Percentiles rank a stretch among this genome's conserved stretches.
phyloP scores from a whole-genome alignment of 30 jellyfish, hydroid and myxozoan species.

The Turritopsis rubra region DNA sequence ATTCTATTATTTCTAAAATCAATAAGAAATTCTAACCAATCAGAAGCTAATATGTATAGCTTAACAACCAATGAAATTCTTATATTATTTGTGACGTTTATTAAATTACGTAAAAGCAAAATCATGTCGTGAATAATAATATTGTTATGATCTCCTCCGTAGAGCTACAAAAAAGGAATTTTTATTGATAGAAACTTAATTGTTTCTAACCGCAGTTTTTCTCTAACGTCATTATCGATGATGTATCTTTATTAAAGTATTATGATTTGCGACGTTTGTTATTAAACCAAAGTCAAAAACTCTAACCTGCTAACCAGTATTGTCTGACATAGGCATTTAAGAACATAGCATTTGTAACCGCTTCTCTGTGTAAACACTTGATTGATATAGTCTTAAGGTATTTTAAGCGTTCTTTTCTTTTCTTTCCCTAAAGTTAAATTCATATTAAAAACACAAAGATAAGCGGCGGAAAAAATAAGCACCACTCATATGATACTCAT shows the following conservation, averaged over 20 bases:
- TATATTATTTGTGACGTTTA: not conserved
- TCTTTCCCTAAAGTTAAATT: no score
- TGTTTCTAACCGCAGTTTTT: not conserved
- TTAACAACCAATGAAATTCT: not conserved
- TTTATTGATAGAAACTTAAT: not conserved
- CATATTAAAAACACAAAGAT: no score
- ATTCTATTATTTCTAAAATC: conserved; percentile 10
- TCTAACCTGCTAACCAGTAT: not conserved
- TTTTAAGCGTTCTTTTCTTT: no score
- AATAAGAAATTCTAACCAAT: conserved; percentile 21
- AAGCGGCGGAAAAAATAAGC: no score
- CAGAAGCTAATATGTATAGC: conserved; percentile 5
- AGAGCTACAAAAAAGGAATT: not conserved
- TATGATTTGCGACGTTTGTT: no score
- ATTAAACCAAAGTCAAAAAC: no score
- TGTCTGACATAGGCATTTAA: no score
- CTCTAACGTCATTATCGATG: not conserved
- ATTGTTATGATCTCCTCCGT: not conserved
- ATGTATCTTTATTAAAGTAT: not conserved
- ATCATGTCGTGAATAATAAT: not conserved
- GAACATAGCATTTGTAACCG: no score
- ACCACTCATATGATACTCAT: no score
- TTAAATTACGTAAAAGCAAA: not conserved
- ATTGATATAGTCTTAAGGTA: no score
- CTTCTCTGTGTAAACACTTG: no score